These are phyloP conservation scores for Lepeophtheirus salmonis DNA, from an alignment of 1,140 invertebrate genomes.

Conservation along the genomic window DNA sequence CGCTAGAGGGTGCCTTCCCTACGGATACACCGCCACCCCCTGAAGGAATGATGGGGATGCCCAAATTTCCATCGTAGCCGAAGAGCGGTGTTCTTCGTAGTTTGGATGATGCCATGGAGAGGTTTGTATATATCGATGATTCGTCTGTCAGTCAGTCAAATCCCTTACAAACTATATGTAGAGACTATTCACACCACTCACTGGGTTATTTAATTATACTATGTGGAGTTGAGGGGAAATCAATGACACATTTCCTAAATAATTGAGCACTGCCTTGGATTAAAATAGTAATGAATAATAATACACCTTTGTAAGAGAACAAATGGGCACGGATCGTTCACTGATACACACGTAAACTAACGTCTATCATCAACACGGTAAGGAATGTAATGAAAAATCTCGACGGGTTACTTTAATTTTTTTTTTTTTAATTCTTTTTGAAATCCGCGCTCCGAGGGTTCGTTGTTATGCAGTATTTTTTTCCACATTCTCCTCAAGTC, in stretches of 20 bases:
- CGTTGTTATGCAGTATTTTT: no score
- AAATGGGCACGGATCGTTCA: neutral
- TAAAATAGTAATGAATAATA: neutral
- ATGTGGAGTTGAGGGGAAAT: no score
- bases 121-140: neutral
- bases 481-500: neutral
- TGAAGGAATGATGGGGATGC: conserved; percentile 22
- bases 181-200: neutral
- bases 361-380: neutral
- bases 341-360: no score
- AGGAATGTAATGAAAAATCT: neutral
- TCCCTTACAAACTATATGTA: neutral
- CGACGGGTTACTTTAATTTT: neutral
- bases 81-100: conserved; percentile 28
- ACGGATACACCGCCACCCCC: no score
- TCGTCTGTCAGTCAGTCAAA: no score
- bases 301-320: neutral
- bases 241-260: neutral
- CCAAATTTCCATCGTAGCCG: conserved; percentile 24
- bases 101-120: conserved; percentile 25
- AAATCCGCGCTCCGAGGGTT: neutral
- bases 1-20: no score
- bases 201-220: neutral
- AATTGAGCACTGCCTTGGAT: neutral
- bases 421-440: neutral